A percentile compares a stretch with the other conserved stretches of the same genome.
Evolutionary conservation across 2,888 invertebrate genomes (phyloP).

Genomic region (Mycalesis mineus): DNA sequence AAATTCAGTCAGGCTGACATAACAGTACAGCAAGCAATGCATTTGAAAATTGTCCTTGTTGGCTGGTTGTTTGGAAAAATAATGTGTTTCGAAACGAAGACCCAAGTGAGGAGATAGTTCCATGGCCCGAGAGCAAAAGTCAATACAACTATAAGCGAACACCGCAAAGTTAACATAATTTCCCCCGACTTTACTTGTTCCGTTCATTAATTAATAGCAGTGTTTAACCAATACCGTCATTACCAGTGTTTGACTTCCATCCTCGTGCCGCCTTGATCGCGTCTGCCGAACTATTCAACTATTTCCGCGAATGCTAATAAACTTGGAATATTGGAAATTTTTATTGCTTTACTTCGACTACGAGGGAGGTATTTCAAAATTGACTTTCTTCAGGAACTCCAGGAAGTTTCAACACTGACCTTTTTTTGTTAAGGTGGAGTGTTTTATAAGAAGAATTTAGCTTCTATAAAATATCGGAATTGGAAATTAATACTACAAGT

Average conservation of each 20-base stretch:
- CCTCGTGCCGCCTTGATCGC: neutral
- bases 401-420: slow-evolving; percentile 2
- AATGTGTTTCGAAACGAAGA: too few species aligned
- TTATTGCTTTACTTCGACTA: slow-evolving; percentile 11
- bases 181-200: neutral
- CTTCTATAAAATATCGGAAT: neutral
- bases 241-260: slow-evolving; percentile 8
- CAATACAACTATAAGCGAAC: neutral
- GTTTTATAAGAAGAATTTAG: neutral
- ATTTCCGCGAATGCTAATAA: slow-evolving; percentile 8
- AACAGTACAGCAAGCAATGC: too few species aligned
- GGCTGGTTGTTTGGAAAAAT: too few species aligned
- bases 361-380: slow-evolving; percentile 9
- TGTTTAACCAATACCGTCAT: neutral
- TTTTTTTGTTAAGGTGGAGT: neutral
- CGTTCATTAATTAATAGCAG: slow-evolving; percentile 1
- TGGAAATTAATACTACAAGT: too few species aligned
- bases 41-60: too few species aligned
- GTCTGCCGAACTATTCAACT: slow-evolving; percentile 6
- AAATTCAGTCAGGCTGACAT: too few species aligned
- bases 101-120: too few species aligned
- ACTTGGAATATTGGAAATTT: slow-evolving; percentile 15
- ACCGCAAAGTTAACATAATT: neutral
- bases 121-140: neutral
- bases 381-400: slow-evolving; percentile 9